These are phyloP conservation scores for Raillietiella orientalis DNA, from an alignment of 2,888 invertebrate genomes.

Conservation along the genomic window DNA sequence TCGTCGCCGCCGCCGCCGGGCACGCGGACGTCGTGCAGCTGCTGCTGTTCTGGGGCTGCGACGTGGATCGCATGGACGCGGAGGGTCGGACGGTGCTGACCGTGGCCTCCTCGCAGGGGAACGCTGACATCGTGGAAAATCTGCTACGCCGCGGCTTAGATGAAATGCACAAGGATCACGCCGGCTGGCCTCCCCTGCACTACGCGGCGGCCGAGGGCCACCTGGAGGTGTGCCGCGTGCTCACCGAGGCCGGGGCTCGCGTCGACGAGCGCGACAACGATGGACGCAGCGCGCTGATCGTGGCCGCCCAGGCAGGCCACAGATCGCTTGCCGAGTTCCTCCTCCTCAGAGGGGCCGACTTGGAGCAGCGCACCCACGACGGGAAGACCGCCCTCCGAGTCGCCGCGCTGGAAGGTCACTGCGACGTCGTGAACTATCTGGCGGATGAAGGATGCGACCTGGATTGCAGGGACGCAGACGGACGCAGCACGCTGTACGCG, in stretches of 20 bases:
- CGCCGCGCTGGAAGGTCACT: slow-evolving; percentile 13
- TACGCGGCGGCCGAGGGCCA: slow-evolving; percentile 87
- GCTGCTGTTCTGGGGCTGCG: slow-evolving; percentile 76
- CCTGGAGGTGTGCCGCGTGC: slow-evolving; percentile 39
- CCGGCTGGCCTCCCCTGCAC: slow-evolving; percentile 88
- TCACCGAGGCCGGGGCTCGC: slow-evolving; percentile 55
- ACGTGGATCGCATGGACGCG: slow-evolving; percentile 72
- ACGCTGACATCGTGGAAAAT: slow-evolving; percentile 46
- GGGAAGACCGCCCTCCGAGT: slow-evolving; percentile 24
- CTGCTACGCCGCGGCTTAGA: slow-evolving; percentile 42
- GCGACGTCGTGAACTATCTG: slow-evolving; percentile 27
- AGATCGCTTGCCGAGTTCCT: background rate
- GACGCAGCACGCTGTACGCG: slow-evolving; percentile 64
- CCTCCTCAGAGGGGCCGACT: slow-evolving; percentile 23
- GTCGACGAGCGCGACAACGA: slow-evolving; percentile 58
- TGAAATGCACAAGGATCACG: slow-evolving; percentile 35
- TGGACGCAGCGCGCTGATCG: slow-evolving; percentile 51
- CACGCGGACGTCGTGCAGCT: slow-evolving; percentile 55
- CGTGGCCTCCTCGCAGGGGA: slow-evolving; percentile 13
- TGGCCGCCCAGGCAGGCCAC: slow-evolving; percentile 55
- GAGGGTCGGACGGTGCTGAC: slow-evolving; percentile 51
- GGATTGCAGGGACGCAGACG: slow-evolving; percentile 67
- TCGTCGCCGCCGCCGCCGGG: slow-evolving; percentile 77
- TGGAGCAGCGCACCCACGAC: slow-evolving; percentile 52
- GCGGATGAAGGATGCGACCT: slow-evolving; percentile 41